phyloP scores from a whole-genome alignment of 2,888 invertebrate genomes.

The Drosophila merina region DNA sequence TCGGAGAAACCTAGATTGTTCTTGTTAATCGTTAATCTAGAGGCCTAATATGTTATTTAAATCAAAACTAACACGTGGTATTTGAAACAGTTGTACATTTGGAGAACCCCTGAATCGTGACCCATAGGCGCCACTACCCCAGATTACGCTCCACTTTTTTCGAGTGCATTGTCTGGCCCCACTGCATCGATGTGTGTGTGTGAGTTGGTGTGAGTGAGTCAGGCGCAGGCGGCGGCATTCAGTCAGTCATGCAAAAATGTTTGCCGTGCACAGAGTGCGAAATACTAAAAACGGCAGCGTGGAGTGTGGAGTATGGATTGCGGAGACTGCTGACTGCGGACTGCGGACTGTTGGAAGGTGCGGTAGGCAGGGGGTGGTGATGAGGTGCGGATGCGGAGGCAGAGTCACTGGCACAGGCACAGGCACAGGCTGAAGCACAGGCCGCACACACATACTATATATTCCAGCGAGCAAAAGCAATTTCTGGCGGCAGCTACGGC shows the following conservation, averaged over 20 bases:
- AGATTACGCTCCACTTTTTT: conserved; percentile 13
- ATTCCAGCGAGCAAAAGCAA: conserved; percentile 69
- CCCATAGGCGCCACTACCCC: background rate
- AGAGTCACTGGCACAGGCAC: conserved; percentile 30
- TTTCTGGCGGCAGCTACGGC: conserved; percentile 70
- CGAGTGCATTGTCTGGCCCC: conserved; percentile 44
- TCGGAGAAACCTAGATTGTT: background rate
- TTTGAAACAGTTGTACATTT: background rate
- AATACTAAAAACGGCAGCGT: conserved; percentile 73
- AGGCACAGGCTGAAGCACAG: conserved; percentile 25
- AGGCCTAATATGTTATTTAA: no score
- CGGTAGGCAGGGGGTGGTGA: background rate
- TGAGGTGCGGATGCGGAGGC: conserved; percentile 15
- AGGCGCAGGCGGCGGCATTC: conserved; percentile 67
- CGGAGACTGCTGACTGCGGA: background rate
- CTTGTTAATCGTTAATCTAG: no score
- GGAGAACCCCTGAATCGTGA: background rate
- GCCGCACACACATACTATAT: conserved; percentile 12
- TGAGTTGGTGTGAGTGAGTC: conserved; percentile 58
- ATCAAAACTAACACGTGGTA: background rate
- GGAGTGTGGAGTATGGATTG: conserved; percentile 16
- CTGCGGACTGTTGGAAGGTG: conserved; percentile 11
- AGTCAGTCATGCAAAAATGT: conserved; percentile 65
- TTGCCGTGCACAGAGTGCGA: conserved; percentile 72
- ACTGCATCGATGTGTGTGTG: conserved; percentile 20